These are phyloP conservation scores for Drosophila simulans DNA, from an alignment of 1,140 invertebrate species.

Conservation along the genomic window DNA sequence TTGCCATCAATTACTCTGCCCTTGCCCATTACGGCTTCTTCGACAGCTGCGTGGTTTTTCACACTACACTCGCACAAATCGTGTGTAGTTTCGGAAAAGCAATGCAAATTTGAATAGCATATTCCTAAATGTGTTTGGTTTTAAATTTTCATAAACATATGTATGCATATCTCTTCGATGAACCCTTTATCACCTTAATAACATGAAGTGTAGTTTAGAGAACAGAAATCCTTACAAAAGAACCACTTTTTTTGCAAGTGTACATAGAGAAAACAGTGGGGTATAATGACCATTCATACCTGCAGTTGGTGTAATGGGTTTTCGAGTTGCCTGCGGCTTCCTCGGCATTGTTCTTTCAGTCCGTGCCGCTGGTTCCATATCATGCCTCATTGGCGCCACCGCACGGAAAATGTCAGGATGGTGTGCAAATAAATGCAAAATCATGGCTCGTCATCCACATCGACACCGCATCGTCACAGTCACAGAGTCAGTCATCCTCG, in stretches of 20 bases:
- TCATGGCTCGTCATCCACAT: slow-evolving; percentile 48
- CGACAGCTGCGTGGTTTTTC: slow-evolving; percentile 40
- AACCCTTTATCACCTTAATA: no score
- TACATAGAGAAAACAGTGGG: neutral
- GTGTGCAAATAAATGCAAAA: slow-evolving; percentile 62
- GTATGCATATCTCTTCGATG: no score
- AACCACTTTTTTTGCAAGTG: neutral
- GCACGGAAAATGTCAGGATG: slow-evolving; percentile 11
- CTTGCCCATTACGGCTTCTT: slow-evolving; percentile 32
- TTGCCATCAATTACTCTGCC: slow-evolving; percentile 48
- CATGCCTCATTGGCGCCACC: slow-evolving; percentile 42
- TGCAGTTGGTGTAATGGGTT: slow-evolving; percentile 35
- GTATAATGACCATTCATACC: slow-evolving; percentile 30
- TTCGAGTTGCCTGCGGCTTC: slow-evolving; percentile 16
- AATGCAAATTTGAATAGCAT: no score
- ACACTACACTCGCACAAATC: slow-evolving; percentile 15
- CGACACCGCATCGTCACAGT: slow-evolving; percentile 7
- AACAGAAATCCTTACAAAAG: no score
- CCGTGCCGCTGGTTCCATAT: neutral
- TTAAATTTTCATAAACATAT: no score
- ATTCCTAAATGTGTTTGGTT: no score
- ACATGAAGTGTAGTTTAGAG: no score
- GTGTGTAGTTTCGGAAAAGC: neutral
- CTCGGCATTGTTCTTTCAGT: slow-evolving; percentile 13
- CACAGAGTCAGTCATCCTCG: slow-evolving; percentile 17